Evolutionary conservation across 2,888 invertebrate genomes (phyloP).

Genomic region (Zaprionus bogoriensis): DNA sequence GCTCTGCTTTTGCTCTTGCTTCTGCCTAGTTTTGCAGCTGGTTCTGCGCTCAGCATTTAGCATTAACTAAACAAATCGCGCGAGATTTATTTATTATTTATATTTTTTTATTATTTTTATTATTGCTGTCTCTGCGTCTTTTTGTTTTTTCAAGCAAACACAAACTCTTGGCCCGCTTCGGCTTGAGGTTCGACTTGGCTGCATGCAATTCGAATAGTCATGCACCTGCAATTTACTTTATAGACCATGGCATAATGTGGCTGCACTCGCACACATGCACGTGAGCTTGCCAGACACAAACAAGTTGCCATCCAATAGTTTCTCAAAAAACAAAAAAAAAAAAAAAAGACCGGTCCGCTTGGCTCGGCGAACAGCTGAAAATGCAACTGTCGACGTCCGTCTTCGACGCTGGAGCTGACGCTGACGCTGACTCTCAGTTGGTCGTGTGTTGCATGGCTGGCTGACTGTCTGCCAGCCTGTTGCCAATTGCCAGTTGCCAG

Average conservation of each 20-base stretch:
- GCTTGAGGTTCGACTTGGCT: slow-evolving; percentile 44
- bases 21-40: neutral
- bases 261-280: slow-evolving; percentile 26
- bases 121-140: neutral
- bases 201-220: slow-evolving; percentile 79
- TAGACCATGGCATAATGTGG: slow-evolving; percentile 81
- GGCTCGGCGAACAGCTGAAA: slow-evolving; percentile 71
- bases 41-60: slow-evolving; percentile 31
- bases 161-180: slow-evolving; percentile 45
- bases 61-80: slow-evolving; percentile 50
- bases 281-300: slow-evolving; percentile 27
- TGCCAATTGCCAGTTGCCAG: slow-evolving; percentile 49
- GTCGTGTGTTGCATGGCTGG: slow-evolving; percentile 56
- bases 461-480: slow-evolving; percentile 46
- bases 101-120: slow-evolving; percentile 3
- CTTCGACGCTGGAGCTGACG: neutral
- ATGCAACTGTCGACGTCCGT: slow-evolving; percentile 56
- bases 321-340: too few species aligned
- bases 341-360: slow-evolving; percentile 73
- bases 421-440: slow-evolving; percentile 18
- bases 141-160: slow-evolving; percentile 23
- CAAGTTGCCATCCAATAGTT: slow-evolving; percentile 62
- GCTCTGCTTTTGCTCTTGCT: neutral
- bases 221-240: slow-evolving; percentile 83
- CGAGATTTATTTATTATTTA: slow-evolving; percentile 51